phyloP scores from a whole-genome alignment of 2,113 vertebrate genomes.

The Thalassoma bifasciatum region DNA sequence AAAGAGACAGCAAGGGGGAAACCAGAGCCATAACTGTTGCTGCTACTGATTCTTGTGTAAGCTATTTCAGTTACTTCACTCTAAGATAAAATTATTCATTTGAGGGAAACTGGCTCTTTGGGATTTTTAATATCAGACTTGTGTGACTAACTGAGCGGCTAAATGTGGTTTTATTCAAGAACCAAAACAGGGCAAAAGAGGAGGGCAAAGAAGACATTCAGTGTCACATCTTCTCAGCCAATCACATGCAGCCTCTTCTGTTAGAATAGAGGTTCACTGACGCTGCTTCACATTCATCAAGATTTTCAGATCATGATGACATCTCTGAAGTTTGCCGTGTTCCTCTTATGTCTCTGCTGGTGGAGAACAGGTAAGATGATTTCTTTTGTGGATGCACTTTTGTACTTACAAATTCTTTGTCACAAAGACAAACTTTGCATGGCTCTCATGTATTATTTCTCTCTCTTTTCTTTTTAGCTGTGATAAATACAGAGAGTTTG shows the following conservation, averaged over 20 bases:
- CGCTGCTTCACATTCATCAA: slow-evolving; percentile 22
- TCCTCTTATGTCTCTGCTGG: slow-evolving; percentile 6
- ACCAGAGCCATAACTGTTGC: too few species aligned
- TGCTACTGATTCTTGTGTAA: too few species aligned
- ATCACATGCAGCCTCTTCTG: slow-evolving; percentile 32
- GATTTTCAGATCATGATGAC: slow-evolving; percentile 20
- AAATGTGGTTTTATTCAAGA: background rate
- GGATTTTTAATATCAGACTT: background rate
- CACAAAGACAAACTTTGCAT: too few species aligned
- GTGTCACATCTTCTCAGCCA: slow-evolving; percentile 29
- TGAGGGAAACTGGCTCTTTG: too few species aligned
- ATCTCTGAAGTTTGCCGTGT: slow-evolving; percentile 3
- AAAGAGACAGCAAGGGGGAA: too few species aligned
- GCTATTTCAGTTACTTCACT: too few species aligned
- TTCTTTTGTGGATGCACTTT: background rate
- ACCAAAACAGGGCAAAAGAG: background rate
- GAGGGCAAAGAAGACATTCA: background rate
- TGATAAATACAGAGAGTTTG: background rate
- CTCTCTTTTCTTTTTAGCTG: slow-evolving; percentile 5
- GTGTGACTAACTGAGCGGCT: background rate
- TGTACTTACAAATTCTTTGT: background rate
- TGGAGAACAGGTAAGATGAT: slow-evolving; percentile 36
- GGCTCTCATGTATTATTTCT: background rate
- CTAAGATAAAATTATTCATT: background rate
- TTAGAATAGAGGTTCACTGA: background rate